These are phyloP conservation scores for Pterophyllum scalare DNA, from an alignment of 2,113 vertebrate species.

Conservation along the genomic window DNA sequence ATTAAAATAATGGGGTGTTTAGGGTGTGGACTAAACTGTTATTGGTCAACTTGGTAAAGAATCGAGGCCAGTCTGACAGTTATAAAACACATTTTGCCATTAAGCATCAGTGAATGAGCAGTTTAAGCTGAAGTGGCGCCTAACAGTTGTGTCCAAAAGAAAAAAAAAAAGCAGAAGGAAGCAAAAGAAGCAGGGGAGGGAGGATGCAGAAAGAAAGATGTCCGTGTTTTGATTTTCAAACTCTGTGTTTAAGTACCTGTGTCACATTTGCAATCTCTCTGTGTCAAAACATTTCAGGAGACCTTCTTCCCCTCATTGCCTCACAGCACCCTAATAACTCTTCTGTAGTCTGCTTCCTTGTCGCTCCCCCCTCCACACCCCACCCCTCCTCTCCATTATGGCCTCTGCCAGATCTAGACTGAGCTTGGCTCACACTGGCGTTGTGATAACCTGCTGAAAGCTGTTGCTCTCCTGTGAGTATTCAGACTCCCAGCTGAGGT, in stretches of 20 bases:
- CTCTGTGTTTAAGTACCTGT: slow-evolving; percentile 68
- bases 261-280: slow-evolving; percentile 71
- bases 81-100: slow-evolving; percentile 23
- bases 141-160: slow-evolving; percentile 7
- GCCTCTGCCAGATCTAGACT: slow-evolving; percentile 56
- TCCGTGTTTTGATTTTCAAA: slow-evolving; percentile 48
- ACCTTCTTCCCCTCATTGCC: slow-evolving; percentile 63
- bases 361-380: slow-evolving; percentile 18
- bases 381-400: slow-evolving; percentile 30
- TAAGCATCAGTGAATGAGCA: slow-evolving; percentile 18
- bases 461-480: slow-evolving; percentile 53
- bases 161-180: not conserved
- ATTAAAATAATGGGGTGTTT: slow-evolving; percentile 48
- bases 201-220: slow-evolving; percentile 25
- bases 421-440: slow-evolving; percentile 49
- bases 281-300: slow-evolving; percentile 76
- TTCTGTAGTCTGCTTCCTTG: slow-evolving; percentile 61
- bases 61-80: slow-evolving; percentile 11
- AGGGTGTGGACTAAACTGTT: slow-evolving; percentile 30
- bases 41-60: slow-evolving; percentile 15
- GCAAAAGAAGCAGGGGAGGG: not conserved
- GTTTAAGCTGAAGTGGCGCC: slow-evolving; percentile 26
- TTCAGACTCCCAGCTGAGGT: slow-evolving; percentile 48
- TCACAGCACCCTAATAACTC: slow-evolving; percentile 71
- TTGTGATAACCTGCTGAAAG: slow-evolving; percentile 73